A percentile compares a stretch with the other conserved stretches of the same genome.
These are phyloP conservation scores for Galaxias olidus DNA, from an alignment of 2,797 vertebrate genomes.

Conservation along the genomic window DNA sequence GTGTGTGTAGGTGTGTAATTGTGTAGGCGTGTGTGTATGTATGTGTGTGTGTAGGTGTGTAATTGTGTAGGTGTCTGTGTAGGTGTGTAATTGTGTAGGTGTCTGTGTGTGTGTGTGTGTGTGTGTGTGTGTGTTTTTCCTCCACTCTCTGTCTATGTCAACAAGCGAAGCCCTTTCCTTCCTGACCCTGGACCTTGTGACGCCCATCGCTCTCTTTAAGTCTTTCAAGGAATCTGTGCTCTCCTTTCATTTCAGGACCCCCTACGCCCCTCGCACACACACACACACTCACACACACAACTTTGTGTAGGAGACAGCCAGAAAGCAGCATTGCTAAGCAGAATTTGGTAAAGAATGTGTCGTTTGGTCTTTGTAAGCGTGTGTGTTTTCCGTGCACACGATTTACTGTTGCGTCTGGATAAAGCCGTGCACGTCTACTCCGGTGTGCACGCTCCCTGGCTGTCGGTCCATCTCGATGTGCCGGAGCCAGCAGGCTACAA, in stretches of 20 bases:
- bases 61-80: background rate
- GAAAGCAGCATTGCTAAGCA: conserved; percentile 1
- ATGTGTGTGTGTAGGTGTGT: conserved; percentile 7
- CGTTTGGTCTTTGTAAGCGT: background rate
- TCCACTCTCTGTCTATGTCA: conserved; percentile 47
- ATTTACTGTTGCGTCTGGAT: background rate
- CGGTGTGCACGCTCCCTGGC: no score
- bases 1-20: conserved; percentile 5
- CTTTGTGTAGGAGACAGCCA: background rate
- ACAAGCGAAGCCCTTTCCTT: conserved; percentile 52
- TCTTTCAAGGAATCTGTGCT: conserved; percentile 47
- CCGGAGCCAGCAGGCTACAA: no score
- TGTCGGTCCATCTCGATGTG: no score
- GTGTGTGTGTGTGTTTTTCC: conserved; percentile 15
- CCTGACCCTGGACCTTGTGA: conserved; percentile 51
- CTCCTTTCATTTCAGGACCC: conserved; percentile 32
- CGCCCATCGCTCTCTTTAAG: conserved; percentile 28
- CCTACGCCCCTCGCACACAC: conserved; percentile 20
- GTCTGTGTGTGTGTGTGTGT: conserved; percentile 12
- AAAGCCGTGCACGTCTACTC: no score
- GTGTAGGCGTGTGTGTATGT: conserved; percentile 19
- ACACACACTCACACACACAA: conserved; percentile 16
- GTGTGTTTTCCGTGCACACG: background rate
- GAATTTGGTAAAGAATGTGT: background rate
- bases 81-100: conserved; percentile 3